These are phyloP conservation scores for Ageneiosus marmoratus DNA, from an alignment of 2,113 vertebrate genomes.

Conservation along the genomic window DNA sequence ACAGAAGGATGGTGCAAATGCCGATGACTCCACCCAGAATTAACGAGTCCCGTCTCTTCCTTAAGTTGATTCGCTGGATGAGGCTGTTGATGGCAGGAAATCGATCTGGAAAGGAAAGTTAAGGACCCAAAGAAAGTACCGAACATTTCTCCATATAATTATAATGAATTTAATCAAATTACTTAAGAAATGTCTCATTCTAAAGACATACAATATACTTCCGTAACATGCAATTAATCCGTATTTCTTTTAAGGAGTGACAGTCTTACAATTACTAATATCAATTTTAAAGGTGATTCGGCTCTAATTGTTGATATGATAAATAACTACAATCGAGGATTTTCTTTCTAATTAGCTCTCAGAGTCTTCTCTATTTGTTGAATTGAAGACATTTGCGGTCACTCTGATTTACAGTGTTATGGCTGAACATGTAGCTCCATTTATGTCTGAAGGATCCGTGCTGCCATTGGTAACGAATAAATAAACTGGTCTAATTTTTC, in stretches of 20 bases:
- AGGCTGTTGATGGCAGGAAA: conserved; percentile 97
- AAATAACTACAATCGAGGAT: not conserved
- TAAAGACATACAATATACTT: not conserved
- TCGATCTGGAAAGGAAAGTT: conserved; percentile 77
- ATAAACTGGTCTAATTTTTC: not conserved
- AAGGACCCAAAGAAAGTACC: conserved; percentile 51
- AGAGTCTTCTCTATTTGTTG: not conserved
- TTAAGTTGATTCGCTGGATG: conserved; percentile 94
- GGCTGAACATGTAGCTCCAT: not conserved
- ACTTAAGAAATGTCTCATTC: not conserved
- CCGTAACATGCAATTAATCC: not conserved
- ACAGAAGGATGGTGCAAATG: conserved; percentile 90
- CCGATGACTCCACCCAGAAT: conserved; percentile 88
- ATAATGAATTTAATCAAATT: not conserved
- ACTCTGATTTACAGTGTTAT: not conserved
- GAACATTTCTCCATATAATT: not conserved
- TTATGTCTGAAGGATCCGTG: not conserved
- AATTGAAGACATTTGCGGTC: not conserved
- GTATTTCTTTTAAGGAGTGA: not conserved
- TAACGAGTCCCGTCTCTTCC: conserved; percentile 93
- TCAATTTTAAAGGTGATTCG: not conserved
- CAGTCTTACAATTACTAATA: not conserved
- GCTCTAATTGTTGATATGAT: not conserved
- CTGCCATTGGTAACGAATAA: not conserved
- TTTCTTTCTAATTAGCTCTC: not conserved